Percentiles rank a stretch among this genome's conserved stretches.
These are phyloP conservation scores for Xyrauchen texanus DNA, from an alignment of 2,113 vertebrate species.

Conservation along the genomic window DNA sequence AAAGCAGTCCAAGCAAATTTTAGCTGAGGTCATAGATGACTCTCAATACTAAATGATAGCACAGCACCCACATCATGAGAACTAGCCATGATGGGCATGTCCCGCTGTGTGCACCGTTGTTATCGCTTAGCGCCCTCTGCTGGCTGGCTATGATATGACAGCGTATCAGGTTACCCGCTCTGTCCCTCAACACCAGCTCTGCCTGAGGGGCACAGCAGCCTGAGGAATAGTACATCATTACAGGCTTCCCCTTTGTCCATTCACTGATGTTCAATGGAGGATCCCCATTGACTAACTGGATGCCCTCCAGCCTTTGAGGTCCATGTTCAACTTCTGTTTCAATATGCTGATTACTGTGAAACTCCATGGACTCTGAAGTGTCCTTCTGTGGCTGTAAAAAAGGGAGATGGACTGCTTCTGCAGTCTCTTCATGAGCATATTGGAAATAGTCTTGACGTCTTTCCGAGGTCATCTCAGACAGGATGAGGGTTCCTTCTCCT, in stretches of 20 bases:
- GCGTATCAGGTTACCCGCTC: conserved; percentile 62
- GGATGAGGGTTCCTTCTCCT: conserved; percentile 65
- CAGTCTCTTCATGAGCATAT: conserved; percentile 38
- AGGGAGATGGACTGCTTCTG: not conserved
- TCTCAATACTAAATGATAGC: conserved; percentile 33
- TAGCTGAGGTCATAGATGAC: not conserved
- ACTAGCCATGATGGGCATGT: not conserved
- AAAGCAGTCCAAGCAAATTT: too few relatives aligned
- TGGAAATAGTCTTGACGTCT: not conserved
- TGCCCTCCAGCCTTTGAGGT: not conserved
- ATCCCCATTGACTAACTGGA: conserved; percentile 58
- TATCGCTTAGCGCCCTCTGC: conserved; percentile 57
- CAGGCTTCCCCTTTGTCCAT: conserved; percentile 56
- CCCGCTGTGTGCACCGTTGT: conserved; percentile 12
- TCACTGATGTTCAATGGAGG: conserved; percentile 63
- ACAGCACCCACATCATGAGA: conserved; percentile 26
- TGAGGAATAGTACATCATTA: conserved; percentile 69
- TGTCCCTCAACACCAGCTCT: conserved; percentile 68
- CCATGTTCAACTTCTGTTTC: conserved; percentile 19
- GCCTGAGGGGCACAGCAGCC: conserved; percentile 71
- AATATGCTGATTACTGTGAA: not conserved
- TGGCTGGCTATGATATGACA: conserved; percentile 66
- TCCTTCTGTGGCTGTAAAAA: conserved; percentile 30
- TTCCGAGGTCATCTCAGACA: conserved; percentile 49
- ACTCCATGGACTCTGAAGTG: conserved; percentile 1